Evolutionary conservation across 2,113 vertebrate genomes (phyloP).

Genomic region (Sylvietta virens): DNA sequence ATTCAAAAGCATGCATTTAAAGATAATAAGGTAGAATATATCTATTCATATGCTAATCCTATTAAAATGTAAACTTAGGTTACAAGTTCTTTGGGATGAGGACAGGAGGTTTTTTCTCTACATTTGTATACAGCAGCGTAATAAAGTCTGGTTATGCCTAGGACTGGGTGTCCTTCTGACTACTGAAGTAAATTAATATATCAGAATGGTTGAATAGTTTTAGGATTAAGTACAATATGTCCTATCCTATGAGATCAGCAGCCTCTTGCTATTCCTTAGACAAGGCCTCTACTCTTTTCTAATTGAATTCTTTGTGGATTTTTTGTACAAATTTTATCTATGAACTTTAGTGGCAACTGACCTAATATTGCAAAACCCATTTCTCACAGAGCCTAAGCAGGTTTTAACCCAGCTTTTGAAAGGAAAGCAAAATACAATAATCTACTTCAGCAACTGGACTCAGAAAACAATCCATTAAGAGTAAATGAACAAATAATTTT

Average conservation of each 20-base stretch:
- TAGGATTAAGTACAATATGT: background rate
- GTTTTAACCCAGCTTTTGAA: slow-evolving; percentile 63
- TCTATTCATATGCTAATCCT: background rate
- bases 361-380: slow-evolving; percentile 33
- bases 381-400: slow-evolving; percentile 40
- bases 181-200: background rate
- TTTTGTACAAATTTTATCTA: background rate
- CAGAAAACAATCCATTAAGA: slow-evolving; percentile 12
- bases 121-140: background rate
- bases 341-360: slow-evolving; percentile 16
- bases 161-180: background rate
- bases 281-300: slow-evolving; percentile 4
- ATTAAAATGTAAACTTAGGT: background rate
- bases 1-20: background rate
- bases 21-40: background rate
- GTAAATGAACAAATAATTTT: slow-evolving; percentile 40
- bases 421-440: slow-evolving; percentile 52
- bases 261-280: background rate
- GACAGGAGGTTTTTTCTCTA: background rate
- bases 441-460: slow-evolving; percentile 12
- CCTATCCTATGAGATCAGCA: background rate
- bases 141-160: background rate
- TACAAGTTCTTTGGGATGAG: background rate
- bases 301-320: background rate
- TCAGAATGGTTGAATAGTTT: background rate